Base-by-base conservation (phyloP, 2,888 invertebrate genomes). In the Heteropelma amictum region DNA sequence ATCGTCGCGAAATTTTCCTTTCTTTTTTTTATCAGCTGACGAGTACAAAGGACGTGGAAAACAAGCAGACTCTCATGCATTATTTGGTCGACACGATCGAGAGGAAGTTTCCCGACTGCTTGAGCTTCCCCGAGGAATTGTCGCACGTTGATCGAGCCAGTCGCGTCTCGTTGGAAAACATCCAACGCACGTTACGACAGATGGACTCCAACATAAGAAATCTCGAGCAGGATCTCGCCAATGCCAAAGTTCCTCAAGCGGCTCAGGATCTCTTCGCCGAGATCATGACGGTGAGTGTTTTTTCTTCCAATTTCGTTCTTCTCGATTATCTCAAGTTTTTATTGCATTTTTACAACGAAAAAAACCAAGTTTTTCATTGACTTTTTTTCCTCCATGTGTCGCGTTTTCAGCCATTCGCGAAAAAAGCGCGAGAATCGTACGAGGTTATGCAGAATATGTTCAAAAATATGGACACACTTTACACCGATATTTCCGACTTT, bases 361-460 rank as follows among this genome's bases (percentile, higher is more conserved):
- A n/a, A n/a, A n/a, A n/a, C n/a, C n/a, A n/a, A n/a, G n/a, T n/a
- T n/a, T n/a, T n/a, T n/a, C 3, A 21, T 23, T 28, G 26, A 51
- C 1, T 12, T 14, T 38, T n/a, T 12, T 38, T n/a, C 4, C 38
- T 38, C 38, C 7, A 4, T 40, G 4, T 17, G 2, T 14, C 17
- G 14, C 2, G 1, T 7, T 0, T 21, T 38, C 89, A 93, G 92
- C 90, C 91, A 12, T 97, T 97, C 89, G 93, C 95, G 0, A 91
- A 91, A 64, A 95, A 95, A 77, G 97, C 98, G 0, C 92, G 95
- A 7, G 94, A 95, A 74, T 96, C 98, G 80, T 95, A 95, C 86
- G 95, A 96, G 85, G 93, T 98, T 0, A 90, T 99, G 75, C 95
- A 96, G 85, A 96, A 95, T 65, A 98, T 99, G 98, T 96, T 94